Base-by-base conservation (phyloP, 53 echinoderm and acorn worm genomes). In the Glandiceps talaboti region DNA sequence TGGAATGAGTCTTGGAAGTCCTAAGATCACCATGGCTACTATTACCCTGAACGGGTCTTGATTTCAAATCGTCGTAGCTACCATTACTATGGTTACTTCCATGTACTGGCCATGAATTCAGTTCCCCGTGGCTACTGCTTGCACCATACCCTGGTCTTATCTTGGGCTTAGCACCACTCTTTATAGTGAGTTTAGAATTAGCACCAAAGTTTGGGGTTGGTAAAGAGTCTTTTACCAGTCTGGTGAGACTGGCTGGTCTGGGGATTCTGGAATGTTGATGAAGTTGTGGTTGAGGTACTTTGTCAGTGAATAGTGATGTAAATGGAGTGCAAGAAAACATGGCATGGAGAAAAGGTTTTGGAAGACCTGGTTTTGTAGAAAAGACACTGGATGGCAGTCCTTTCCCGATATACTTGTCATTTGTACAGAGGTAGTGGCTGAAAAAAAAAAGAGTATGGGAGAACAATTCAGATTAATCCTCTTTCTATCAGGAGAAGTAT, bases 291-390 rank as follows among this genome's bases (percentile, higher is more conserved):
- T 45, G 64, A 12, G 20, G 64, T 12, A 20, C 6, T 30, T 31
- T 75, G 33, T 89, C 83, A 6, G 79, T 77, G 73, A 92, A 95
- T 29, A 95, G 83, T 1, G 96, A 88, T 74, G 82, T 83, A 88
- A 95, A 95, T 0, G 96, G 96, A 1, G 96, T 80, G 74, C 87
- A 90, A 30, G 96, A 92, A 77, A 90, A 95, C 14, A 95, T 84
- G 30, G 92, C 77, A 29, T 95, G 88, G 26, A 95, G 85, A 73
- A 95, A 95, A 30, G 87, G 90, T 81, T 83, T 92, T 20, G 85
- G 73, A 33, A 79, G 79, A 12, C 80, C 82, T 25, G 86, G 82
- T 64, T 74, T 83, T 1, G 85, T 73, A 75, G 88, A 88, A 86
- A 95, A 90, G 83, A 90, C 92, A 74, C 87, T 82, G 26, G 77